phyloP scores from a whole-genome alignment of 37 sponge, comb jelly and placozoan genomes.

The Agelas oroides region DNA sequence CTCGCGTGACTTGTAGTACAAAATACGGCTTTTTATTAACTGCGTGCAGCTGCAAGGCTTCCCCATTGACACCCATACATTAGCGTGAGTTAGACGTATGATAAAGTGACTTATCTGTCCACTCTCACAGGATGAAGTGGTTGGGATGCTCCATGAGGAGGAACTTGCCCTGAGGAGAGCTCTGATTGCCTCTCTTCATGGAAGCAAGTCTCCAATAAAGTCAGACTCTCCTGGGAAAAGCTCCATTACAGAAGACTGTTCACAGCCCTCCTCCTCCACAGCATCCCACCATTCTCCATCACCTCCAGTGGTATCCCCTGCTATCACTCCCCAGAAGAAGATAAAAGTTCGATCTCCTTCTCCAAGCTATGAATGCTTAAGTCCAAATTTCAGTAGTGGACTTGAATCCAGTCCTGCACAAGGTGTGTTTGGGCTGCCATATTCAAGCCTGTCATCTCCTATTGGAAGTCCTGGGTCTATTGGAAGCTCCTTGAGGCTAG shows the following conservation, averaged over 20 bases:
- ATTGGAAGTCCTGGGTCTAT: background rate
- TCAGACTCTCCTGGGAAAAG: background rate
- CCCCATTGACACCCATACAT: no score
- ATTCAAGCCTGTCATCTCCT: background rate
- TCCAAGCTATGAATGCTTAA: background rate
- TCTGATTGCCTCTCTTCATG: constrained; percentile 21
- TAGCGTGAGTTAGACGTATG: no score
- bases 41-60: no score
- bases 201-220: background rate
- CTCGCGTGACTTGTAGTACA: no score
- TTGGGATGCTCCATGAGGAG: constrained; percentile 36
- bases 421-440: background rate
- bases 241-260: no score
- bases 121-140: background rate
- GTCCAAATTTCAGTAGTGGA: background rate
- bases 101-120: no score
- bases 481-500: constrained; percentile 12
- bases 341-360: background rate
- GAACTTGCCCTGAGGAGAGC: constrained; percentile 37
- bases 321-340: background rate
- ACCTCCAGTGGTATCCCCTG: background rate
- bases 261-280: no score
- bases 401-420: background rate
- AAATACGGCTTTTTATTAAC: no score
- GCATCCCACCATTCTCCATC: background rate